Evolutionary conservation across 2,888 invertebrate species (phyloP).

Genomic region (Tetrapedia diversipes): DNA sequence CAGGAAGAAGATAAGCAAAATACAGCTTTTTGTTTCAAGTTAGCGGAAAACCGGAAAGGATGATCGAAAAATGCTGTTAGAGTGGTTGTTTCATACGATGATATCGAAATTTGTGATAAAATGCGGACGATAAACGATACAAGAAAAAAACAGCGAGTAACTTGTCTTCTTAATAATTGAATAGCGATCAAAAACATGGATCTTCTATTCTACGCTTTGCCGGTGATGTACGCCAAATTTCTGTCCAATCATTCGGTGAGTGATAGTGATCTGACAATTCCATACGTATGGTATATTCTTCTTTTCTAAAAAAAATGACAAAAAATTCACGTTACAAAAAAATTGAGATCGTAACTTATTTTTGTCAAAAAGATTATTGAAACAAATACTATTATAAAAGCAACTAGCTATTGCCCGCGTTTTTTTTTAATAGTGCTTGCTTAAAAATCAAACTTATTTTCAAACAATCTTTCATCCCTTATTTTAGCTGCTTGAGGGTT

Average conservation of each 20-base stretch:
- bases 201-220: background rate
- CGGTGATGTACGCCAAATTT: slow-evolving; percentile 4
- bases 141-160: background rate
- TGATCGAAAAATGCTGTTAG: background rate
- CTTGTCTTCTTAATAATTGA: background rate
- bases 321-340: background rate
- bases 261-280: background rate
- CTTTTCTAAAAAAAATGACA: too few species aligned
- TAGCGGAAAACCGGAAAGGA: background rate
- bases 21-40: background rate
- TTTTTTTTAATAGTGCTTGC: too few species aligned
- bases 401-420: too few species aligned
- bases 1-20: too few species aligned
- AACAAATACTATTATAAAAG: too few species aligned
- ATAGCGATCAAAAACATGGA: slow-evolving; percentile 15
- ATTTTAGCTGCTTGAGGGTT: too few species aligned
- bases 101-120: background rate
- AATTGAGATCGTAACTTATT: background rate
- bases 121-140: background rate
- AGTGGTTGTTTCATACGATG: too few species aligned
- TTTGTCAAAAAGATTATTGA: background rate
- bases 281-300: background rate
- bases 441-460: too few species aligned
- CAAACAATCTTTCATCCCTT: too few species aligned
- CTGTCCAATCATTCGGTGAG: slow-evolving; percentile 8